Base-by-base conservation (phyloP, 2,113 vertebrate genomes). In the Dromas ardeola region DNA sequence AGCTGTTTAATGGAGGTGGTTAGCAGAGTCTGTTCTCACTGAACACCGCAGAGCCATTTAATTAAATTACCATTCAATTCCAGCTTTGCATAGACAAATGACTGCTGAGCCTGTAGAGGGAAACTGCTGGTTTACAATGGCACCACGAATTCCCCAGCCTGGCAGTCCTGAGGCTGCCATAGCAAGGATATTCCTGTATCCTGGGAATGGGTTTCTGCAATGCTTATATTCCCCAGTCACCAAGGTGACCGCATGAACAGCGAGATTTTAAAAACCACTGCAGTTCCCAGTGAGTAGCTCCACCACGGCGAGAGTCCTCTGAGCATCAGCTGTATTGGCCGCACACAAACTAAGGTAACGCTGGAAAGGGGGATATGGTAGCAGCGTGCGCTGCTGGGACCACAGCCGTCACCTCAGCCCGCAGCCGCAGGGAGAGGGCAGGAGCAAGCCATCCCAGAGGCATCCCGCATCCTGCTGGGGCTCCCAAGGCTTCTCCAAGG, bases 301-400 rank as follows among this genome's bases (percentile, higher is more conserved):
- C 66, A 69, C 23, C 36, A 38, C 22, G 61, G 66, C 1, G 0
- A 71, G 40, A 86, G 49, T n/a, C 47, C 38, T 30, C 43, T 9
- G 8, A 72, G 32, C 63, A 67, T 40, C 43, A 84, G 56, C 32
- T 1, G 0, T 42, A 30, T 53, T 20, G 45, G 45, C 43, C 56
- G n/a, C 86, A 66, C 40, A 14, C 34, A 56, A 29, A 36, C n/a
- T 20, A 5, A 8, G n/a, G 5, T 25, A 55, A 36, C 0, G 0
- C 19, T 12, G 26, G 32, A 10, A 6, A 69, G 36, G 49, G 1
- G 2, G 27, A 40, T 14, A 4, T 11, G 34, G 53, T 32, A 23
- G 53, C 36, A 38, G 16, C 2, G 0, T 11, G 30, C 0, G 5
- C 79, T 45, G 42, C 15, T 11, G 8, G 13, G 18, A 49, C 10